Evolutionary conservation across 2,113 vertebrate species (phyloP).

Genomic region (Turnix velox): DNA sequence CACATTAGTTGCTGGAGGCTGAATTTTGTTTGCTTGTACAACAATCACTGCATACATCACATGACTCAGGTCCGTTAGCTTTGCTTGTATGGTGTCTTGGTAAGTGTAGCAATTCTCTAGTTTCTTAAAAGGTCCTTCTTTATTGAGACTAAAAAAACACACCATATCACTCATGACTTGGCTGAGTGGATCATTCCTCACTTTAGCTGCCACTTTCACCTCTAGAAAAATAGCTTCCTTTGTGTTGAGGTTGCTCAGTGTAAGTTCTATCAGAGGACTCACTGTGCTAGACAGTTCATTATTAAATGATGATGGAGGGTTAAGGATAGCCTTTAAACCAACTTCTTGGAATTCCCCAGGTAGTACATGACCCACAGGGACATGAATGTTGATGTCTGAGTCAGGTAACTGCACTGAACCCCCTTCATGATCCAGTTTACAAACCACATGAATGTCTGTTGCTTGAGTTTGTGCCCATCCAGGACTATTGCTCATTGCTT

Average conservation of each 20-base stretch:
- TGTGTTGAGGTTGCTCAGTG: conserved; percentile 84
- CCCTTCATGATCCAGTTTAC: conserved; percentile 82
- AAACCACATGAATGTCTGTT: conserved; percentile 79
- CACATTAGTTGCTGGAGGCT: conserved; percentile 76
- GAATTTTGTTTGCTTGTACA: conserved; percentile 76
- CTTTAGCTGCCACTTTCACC: conserved; percentile 85
- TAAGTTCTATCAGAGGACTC: conserved; percentile 88
- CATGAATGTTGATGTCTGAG: conserved; percentile 82
- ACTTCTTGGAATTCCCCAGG: conserved; percentile 88
- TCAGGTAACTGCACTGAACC: conserved; percentile 86
- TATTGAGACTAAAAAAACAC: conserved; percentile 79
- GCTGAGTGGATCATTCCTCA: conserved; percentile 86
- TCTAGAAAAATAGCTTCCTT: conserved; percentile 81
- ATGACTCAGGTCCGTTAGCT: conserved; percentile 78
- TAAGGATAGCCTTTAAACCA: conserved; percentile 83
- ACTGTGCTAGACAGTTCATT: conserved; percentile 85
- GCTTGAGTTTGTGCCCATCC: conserved; percentile 97
- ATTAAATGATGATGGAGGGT: conserved; percentile 86
- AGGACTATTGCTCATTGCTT: conserved; percentile 84
- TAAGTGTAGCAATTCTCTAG: conserved; percentile 81
- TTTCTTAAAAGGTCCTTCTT: conserved; percentile 87
- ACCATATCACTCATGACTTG: conserved; percentile 88
- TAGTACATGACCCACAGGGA: conserved; percentile 86
- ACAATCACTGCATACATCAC: conserved; percentile 84
- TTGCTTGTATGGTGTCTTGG: conserved; percentile 86